These are phyloP conservation scores for Eospalax fontanierii DNA, from an alignment of 2,797 vertebrate species.

Conservation along the genomic window DNA sequence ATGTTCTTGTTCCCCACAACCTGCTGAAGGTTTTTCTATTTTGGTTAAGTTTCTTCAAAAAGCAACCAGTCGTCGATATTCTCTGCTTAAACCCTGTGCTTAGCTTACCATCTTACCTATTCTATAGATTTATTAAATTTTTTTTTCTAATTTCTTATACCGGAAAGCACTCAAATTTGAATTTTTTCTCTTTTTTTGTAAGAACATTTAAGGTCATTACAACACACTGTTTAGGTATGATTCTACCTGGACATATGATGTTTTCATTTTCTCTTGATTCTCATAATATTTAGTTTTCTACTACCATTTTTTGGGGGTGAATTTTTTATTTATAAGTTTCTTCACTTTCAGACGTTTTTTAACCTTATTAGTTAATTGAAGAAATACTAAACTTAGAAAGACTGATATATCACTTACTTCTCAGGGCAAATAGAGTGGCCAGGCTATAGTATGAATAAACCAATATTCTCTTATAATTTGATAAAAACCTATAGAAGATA, in stretches of 20 bases:
- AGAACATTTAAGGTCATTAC: background rate
- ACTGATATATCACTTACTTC: background rate
- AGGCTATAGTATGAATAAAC: background rate
- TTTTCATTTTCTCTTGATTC: conserved; percentile 21
- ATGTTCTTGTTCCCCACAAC: background rate
- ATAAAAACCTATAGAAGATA: background rate
- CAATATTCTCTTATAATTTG: background rate
- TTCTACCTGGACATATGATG: background rate
- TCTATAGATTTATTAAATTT: background rate
- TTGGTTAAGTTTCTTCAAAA: background rate
- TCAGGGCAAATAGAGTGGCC: background rate
- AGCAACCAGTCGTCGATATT: background rate
- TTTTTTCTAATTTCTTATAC: conserved; percentile 44
- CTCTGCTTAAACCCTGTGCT: background rate
- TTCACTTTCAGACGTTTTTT: too few species aligned
- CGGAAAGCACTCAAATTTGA: conserved; percentile 7
- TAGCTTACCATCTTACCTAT: background rate
- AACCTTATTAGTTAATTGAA: background rate
- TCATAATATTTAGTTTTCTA: background rate
- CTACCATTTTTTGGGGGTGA: background rate
- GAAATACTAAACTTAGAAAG: conserved; percentile 12
- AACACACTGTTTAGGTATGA: background rate
- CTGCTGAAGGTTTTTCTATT: background rate
- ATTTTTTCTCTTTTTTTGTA: background rate
- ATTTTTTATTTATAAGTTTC: background rate